Evolutionary conservation across 1,140 invertebrate species (phyloP), one percentile per base, ranked within the genome.

Genomic region (Formica selysi): DNA sequence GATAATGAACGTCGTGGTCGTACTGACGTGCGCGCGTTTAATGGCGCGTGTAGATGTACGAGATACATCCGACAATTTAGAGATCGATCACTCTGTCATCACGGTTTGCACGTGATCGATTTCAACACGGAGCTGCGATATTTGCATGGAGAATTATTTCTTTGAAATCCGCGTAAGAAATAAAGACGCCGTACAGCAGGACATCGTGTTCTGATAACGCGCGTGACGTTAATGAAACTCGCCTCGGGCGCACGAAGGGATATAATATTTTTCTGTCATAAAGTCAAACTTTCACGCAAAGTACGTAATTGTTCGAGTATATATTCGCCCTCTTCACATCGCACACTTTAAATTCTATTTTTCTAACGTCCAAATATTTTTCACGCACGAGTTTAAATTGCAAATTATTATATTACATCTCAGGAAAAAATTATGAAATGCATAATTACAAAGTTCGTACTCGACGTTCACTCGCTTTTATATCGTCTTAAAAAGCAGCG

Each of bases 171-270:
- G 38, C 26, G 54, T 16, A 51, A 26, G 38, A 61, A 73, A 83
- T 83, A 59, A 57, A 80, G 51, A 44, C 38, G 26, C 36, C 51
- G 13, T 22, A 26, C 26, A 29, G 22, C 48, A 5, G 38, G 10
- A 57, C 29, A 11, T 59, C 51, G 51, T 59, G 19, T 59, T 51
- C 7, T 22, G 32, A 51, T 65, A 74, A 51, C 41, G 59, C 41
- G 61, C 81, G 44, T 76, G 71, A 76, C 44, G 81, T 76, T 84
- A 84, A 84, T 65, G 32, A 76, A 76, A 22, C 59, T 76, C 57
- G 67, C 48, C 38, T 5, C 54, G 73, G 11, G 57, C 16, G 41
- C 81, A 65, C 71, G 59, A 84, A 76, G 10, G 41, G 26, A 41
- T 19, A 61, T n/a, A 41, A 19, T 38, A 38, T 70, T 81, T 73